Conservation (phyloP, 2,888 invertebrate genomes). For the Cataglyphis rosenhaueri region DNA sequence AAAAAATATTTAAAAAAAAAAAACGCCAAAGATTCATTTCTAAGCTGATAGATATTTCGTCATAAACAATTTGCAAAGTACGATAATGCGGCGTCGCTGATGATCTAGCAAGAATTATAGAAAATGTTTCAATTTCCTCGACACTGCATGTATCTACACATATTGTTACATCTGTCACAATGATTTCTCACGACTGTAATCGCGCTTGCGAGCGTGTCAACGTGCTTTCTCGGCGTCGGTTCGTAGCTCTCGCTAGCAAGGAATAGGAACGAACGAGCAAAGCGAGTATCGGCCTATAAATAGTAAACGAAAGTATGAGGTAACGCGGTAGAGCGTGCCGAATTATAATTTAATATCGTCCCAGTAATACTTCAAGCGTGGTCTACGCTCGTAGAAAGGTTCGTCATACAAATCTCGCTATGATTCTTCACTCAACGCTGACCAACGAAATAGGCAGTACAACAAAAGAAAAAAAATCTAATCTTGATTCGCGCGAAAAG, state of each 20-base stretch:
- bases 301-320: conserved; percentile 78
- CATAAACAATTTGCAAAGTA: not conserved
- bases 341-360: conserved; percentile 78
- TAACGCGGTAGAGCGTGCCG: conserved; percentile 74
- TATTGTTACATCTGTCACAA: conserved; percentile 32
- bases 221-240: conserved; percentile 48
- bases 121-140: conserved; percentile 51
- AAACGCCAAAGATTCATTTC: not conserved
- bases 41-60: not conserved
- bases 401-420: conserved; percentile 36
- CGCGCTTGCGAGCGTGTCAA: conserved; percentile 31
- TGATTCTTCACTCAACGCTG: conserved; percentile 31
- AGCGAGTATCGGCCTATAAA: conserved; percentile 75
- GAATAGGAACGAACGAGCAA: conserved; percentile 63
- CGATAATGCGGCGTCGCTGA: not conserved
- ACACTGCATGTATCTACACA: conserved; percentile 21
- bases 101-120: conserved; percentile 28
- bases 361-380: conserved; percentile 50
- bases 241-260: conserved; percentile 67
- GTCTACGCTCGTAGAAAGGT: conserved; percentile 15
- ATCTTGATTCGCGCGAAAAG: not conserved
- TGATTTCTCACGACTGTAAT: conserved; percentile 50
- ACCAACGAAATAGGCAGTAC: conserved; percentile 3
- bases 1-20: not conserved
- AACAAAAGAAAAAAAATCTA: conserved; percentile 13